phyloP scores from a whole-genome alignment of 2,888 invertebrate species.

The Strigamia maritima region DNA sequence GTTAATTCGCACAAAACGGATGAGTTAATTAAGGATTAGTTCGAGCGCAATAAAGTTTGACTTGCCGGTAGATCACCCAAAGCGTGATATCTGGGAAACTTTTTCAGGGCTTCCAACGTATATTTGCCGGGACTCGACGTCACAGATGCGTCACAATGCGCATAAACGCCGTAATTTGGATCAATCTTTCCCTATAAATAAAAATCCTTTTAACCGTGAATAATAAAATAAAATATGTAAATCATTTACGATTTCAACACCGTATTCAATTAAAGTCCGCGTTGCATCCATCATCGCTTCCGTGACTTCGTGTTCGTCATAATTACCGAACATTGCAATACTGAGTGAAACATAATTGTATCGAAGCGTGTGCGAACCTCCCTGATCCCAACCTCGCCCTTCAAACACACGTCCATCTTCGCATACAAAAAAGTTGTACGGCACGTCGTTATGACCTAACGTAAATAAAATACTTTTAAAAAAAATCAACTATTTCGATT shows the following conservation, averaged over 20 bases:
- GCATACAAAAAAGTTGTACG: neutral
- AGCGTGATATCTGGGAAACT: neutral
- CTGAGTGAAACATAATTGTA: constrained; percentile 21
- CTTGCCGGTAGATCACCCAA: neutral
- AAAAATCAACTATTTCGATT: neutral
- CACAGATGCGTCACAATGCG: neutral
- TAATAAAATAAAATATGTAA: neutral
- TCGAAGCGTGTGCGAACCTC: constrained; percentile 1
- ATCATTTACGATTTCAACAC: neutral
- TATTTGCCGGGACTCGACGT: neutral
- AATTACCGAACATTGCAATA: neutral
- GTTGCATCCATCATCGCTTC: neutral
- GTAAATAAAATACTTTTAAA: neutral
- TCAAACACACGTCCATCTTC: constrained; percentile 18
- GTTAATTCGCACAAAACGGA: too few species aligned
- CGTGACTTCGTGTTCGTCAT: neutral
- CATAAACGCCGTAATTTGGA: neutral
- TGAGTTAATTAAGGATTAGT: neutral
- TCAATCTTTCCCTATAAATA: constrained; percentile 16
- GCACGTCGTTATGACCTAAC: constrained; percentile 11
- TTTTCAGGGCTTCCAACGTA: neutral
- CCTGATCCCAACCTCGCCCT: constrained; percentile 24
- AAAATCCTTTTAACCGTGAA: neutral
- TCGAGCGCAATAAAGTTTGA: neutral
- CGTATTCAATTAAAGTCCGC: neutral